Conservation (phyloP, 2,888 invertebrate genomes). For the Bugula neritina region DNA sequence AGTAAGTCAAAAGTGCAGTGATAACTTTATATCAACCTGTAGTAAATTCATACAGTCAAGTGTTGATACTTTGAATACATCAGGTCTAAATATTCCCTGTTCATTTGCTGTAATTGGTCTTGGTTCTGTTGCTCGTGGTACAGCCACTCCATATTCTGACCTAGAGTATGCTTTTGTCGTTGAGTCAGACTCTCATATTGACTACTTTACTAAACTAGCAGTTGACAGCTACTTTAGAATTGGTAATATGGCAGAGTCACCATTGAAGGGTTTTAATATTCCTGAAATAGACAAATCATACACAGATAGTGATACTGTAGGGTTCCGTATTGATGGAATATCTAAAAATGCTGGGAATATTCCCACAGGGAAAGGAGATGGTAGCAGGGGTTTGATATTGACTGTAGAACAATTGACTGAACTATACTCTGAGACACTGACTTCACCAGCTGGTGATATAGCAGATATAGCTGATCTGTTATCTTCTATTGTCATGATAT, state of each 20-base stretch:
- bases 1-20: background rate
- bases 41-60: background rate
- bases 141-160: background rate
- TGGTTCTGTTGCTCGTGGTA: background rate
- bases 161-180: background rate
- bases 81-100: background rate
- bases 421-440: background rate
- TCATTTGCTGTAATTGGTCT: background rate
- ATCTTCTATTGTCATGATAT: background rate
- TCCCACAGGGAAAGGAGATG: background rate
- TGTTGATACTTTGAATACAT: background rate
- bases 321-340: background rate
- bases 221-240: constrained; percentile 3
- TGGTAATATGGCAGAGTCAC: background rate
- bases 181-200: background rate
- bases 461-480: background rate
- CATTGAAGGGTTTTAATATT: background rate
- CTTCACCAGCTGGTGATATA: background rate
- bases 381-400: background rate
- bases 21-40: background rate
- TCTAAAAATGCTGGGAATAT: background rate
- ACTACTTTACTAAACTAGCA: background rate
- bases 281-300: background rate
- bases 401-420: background rate
- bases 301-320: background rate